Evolutionary conservation across 2,113 vertebrate species (phyloP), one percentile per base, ranked within the genome.

Genomic region (Carassius carassius): DNA sequence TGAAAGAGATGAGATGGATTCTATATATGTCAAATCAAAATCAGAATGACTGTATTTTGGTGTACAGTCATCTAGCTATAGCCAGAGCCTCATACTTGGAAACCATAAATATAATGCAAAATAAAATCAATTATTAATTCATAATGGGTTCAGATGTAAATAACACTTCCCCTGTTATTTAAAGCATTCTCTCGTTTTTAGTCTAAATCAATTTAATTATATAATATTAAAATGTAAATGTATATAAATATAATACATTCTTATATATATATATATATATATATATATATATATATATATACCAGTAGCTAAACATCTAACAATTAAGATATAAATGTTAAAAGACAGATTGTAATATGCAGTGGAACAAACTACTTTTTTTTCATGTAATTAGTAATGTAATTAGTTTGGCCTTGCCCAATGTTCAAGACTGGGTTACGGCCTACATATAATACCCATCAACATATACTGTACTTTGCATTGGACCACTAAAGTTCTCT

Each of bases 391-490:
- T 44, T 44, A 10, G 41, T 44, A 44, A 44, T 44, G 10, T 1
- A 44, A 11, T 44, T 11, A 11, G 41, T 44, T 44, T 44, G 9
- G 41, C 10, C 41, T 44, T 9, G 2, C 41, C 41, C 41, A 44
- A 11, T 44, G 41, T 44, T 44, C 41, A 44, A 44, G 9, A 44
- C 41, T 0, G 9, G 8, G 41, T 44, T 44, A 44, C 1, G 13
- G 23, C 5, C 13, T 65, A 29, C 12, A 29, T 65, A 32, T 16
- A 32, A 67, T 17, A 35, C 9, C 4, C 11, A 73, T 14, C 19
- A 79, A 10, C 29, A 56, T 32, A 78, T 29, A 78, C 21, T 79
- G 16, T 78, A 63, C 32, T 63, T 9, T 81, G 35, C 29, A 54
- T 5, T 69, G 12, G 19, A 16, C 2, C 47, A 49, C 21, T n/a